These are phyloP conservation scores for Aethes cnicana DNA, from an alignment of 2,888 invertebrate species.

Conservation along the genomic window DNA sequence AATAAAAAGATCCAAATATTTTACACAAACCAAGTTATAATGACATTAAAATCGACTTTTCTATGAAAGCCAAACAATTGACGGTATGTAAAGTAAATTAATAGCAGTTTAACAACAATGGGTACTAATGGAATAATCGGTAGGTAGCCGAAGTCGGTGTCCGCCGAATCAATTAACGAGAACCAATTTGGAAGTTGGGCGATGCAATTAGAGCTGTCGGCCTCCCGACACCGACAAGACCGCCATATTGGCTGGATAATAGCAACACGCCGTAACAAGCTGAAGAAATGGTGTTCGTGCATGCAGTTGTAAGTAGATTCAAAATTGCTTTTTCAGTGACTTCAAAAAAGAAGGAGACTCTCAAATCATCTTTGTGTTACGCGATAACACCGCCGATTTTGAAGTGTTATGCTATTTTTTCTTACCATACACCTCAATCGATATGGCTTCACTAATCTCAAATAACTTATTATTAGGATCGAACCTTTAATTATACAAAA, in stretches of 20 bases:
- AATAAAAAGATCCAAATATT: background rate
- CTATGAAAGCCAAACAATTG: conserved; percentile 25
- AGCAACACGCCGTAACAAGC: background rate
- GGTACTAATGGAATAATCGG: conserved; percentile 48
- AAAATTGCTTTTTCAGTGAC: too few species aligned
- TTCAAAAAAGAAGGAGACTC: too few species aligned
- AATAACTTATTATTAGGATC: too few species aligned
- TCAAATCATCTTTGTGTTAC: too few species aligned
- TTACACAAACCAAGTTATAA: background rate
- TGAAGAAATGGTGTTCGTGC: background rate
- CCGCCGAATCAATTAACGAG: conserved; percentile 71
- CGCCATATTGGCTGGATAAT: background rate
- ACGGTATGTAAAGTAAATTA: conserved; percentile 41
- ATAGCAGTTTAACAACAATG: conserved; percentile 40
- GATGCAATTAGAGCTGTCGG: conserved; percentile 62
- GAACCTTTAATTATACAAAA: too few species aligned
- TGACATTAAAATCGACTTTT: conserved; percentile 1
- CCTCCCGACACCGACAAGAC: conserved; percentile 5
- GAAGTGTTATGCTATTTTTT: too few species aligned
- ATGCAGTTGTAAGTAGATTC: too few species aligned
- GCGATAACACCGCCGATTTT: too few species aligned
- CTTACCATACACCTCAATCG: too few species aligned
- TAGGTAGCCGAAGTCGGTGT: conserved; percentile 47
- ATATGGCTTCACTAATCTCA: too few species aligned
- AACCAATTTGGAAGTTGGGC: conserved; percentile 67